Base-by-base conservation (phyloP, 2,113 vertebrate species). In the Microtus oregoni region DNA sequence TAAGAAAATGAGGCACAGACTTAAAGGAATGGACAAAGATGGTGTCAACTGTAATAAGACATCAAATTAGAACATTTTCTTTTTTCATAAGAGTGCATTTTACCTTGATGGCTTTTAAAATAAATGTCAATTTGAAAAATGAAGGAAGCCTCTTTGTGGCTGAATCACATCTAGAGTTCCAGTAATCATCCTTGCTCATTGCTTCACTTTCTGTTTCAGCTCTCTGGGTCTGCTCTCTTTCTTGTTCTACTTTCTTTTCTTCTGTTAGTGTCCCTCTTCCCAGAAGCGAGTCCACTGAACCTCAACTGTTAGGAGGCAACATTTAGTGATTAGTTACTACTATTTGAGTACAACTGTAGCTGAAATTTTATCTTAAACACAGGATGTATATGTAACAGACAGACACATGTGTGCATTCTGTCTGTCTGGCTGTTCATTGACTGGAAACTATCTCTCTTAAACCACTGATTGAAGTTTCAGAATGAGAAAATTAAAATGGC, bases 71-170 rank as follows among this genome's bases (percentile, higher is more conserved):
- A 97, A 76, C 35, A 96, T 88, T 93, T 89, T 93, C 17, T 82
- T 52, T 50, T 87, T 32, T 86, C 91, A 85, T 47, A 92, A 92
- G 67, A 28, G 35, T 35, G 87, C 70, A 94, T 87, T 97, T 96
- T 91, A 94, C 70, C 28, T 76, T 96, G 78, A 92, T 41, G 4
- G 22, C 10, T 94, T 96, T 94, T 89, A 72, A 97, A 96, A 89
- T 95, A 95, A 96, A 97, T 96, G 68, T 78, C 78, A 89, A 12
- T 91, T 97, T 96, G 61, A 94, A 97, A 95, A 96, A 96, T 92
- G 52, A 92, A 10, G 28, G 44, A 91, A 96, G 10, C 32, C 14
- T 91, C 85, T 92, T 92, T 98, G 28, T 79, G 38, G 2, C 7
- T 96, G 67, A 96, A 92, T 96, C 41, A 95, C 65, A 90, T 13